phyloP scores from a whole-genome alignment of 2,797 vertebrate genomes.

The Falco concolor region DNA sequence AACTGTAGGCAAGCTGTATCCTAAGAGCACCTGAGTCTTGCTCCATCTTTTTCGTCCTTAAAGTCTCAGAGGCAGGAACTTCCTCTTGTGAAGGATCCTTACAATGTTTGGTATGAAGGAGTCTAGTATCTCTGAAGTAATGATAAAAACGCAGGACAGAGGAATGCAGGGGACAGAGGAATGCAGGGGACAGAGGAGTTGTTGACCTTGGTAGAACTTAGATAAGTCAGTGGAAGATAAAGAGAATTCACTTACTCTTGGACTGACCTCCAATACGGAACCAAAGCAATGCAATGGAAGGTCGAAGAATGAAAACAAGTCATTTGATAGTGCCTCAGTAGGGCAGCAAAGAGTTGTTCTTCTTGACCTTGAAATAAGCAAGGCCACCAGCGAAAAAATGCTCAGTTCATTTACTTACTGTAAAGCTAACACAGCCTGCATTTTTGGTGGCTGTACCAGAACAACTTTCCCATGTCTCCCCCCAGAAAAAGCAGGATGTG shows the following conservation, averaged over 20 bases:
- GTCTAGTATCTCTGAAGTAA: neutral
- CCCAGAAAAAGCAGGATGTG: neutral
- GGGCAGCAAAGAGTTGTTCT: neutral
- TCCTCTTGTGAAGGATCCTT: neutral
- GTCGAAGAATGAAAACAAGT: neutral
- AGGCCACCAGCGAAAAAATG: neutral
- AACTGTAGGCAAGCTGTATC: neutral
- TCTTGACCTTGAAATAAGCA: neutral
- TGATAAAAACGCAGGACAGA: neutral
- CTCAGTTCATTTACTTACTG: neutral
- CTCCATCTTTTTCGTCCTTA: neutral
- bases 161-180: neutral
- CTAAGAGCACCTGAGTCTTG: neutral
- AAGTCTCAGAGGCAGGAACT: neutral
- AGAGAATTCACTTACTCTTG: neutral
- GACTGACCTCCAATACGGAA: neutral
- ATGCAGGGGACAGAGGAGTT: neutral
- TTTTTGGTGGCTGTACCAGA: neutral
- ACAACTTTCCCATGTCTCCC: neutral
- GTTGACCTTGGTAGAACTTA: neutral
- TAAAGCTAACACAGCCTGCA: neutral
- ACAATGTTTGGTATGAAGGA: neutral
- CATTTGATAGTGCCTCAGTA: neutral
- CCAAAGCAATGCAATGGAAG: neutral
- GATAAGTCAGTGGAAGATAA: neutral